These are phyloP conservation scores for Siniperca undulata DNA, from an alignment of 2,797 vertebrate species.

Conservation along the genomic window DNA sequence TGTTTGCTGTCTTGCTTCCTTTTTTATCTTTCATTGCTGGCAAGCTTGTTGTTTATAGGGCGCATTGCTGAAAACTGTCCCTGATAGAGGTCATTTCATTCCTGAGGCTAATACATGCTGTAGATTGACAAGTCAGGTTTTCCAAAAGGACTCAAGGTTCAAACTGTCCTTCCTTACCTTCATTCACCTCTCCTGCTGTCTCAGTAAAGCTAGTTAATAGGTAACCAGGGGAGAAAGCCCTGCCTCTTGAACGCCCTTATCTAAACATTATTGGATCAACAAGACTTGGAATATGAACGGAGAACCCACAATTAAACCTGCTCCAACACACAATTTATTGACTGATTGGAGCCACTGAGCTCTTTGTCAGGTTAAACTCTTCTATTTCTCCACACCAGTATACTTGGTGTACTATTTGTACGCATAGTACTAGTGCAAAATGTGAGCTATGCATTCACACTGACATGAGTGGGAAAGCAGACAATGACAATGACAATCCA, in stretches of 20 bases:
- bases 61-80: background rate
- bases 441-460: background rate
- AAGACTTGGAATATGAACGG: constrained; percentile 28
- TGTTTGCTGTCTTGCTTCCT: background rate
- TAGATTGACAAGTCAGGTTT: constrained; percentile 5
- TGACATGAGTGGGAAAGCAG: constrained; percentile 15
- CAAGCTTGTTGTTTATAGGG: background rate
- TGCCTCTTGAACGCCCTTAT: constrained; percentile 52
- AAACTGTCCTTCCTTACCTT: constrained; percentile 29
- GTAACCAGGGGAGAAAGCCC: constrained; percentile 38
- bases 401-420: background rate
- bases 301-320: constrained; percentile 21
- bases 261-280: constrained; percentile 59
- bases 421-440: background rate
- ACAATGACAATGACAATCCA: background rate
- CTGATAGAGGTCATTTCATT: constrained; percentile 4
- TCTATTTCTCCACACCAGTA: constrained; percentile 21
- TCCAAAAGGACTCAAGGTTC: constrained; percentile 6
- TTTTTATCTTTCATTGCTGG: background rate
- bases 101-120: background rate
- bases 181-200: constrained; percentile 13
- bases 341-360: constrained; percentile 1
- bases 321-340: constrained; percentile 12
- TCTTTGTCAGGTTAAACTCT: constrained; percentile 27
- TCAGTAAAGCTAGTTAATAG: constrained; percentile 56